Conservation (phyloP, 2,888 invertebrate species). For the Drosophila merina region DNA sequence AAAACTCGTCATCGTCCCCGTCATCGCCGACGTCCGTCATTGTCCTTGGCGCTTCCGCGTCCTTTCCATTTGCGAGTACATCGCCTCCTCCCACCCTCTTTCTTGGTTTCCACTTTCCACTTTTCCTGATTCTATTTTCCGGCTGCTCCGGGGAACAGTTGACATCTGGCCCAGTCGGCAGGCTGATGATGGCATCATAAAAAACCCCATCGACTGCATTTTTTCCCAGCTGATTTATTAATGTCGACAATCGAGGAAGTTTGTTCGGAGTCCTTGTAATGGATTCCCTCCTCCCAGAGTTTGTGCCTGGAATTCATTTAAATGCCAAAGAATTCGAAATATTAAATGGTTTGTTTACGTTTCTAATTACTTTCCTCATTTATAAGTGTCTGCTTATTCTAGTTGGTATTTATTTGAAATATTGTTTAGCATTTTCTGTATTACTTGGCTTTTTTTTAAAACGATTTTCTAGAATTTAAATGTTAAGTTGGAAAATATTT, state of each 20-base stretch:
- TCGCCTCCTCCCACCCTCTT: slow-evolving; percentile 1
- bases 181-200: slow-evolving; percentile 39
- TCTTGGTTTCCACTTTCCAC: neutral
- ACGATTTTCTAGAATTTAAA: no score
- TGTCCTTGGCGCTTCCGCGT: slow-evolving; percentile 48
- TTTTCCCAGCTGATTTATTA: slow-evolving; percentile 45
- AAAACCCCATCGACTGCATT: slow-evolving; percentile 43
- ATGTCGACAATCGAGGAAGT: slow-evolving; percentile 35
- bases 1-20: slow-evolving; percentile 25
- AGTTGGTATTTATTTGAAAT: neutral
- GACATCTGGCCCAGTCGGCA: slow-evolving; percentile 36
- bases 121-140: slow-evolving; percentile 26
- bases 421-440: no score
- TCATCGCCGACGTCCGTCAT: slow-evolving; percentile 47
- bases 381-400: neutral
- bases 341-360: neutral
- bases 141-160: slow-evolving; percentile 14
- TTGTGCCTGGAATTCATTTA: neutral
- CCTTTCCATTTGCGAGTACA: slow-evolving; percentile 44
- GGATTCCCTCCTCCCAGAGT: neutral
- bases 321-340: neutral
- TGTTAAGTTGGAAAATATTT: no score
- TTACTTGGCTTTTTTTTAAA: no score
- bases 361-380: neutral
- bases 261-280: neutral